These are phyloP conservation scores for Tetramorium parvispinum DNA, from an alignment of 1,140 invertebrate species.

Conservation along the genomic window DNA sequence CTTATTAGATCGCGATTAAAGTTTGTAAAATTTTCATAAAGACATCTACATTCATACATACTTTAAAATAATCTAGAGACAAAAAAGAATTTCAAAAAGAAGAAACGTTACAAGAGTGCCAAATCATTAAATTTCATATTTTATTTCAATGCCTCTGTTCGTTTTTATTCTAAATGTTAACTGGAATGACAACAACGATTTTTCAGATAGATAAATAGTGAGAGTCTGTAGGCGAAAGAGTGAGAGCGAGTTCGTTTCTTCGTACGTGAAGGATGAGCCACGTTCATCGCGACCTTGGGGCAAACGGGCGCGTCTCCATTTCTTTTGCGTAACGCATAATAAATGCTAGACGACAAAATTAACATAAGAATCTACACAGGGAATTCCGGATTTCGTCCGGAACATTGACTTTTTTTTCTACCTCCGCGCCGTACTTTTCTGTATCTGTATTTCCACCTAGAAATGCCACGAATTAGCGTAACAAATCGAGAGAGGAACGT, in stretches of 20 bases:
- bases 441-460: background rate
- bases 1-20: background rate
- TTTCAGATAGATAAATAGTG: background rate
- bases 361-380: constrained; percentile 37
- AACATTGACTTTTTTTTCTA: constrained; percentile 28
- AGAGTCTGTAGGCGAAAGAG: background rate
- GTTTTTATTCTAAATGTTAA: background rate
- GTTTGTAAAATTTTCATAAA: background rate
- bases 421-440: background rate
- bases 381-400: constrained; percentile 29
- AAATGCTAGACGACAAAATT: constrained; percentile 23
- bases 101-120: background rate
- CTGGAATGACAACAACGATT: background rate
- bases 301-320: background rate
- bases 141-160: background rate
- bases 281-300: constrained; percentile 4
- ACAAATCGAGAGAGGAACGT: background rate
- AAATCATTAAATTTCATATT: background rate
- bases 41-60: background rate
- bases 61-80: background rate
- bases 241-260: background rate
- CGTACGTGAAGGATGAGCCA: background rate
- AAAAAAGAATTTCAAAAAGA: background rate
- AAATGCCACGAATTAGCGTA: background rate
- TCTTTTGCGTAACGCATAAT: constrained; percentile 40